Evolutionary conservation across 2,113 vertebrate species (phyloP).

Genomic region (Xyliphius kryptos): DNA sequence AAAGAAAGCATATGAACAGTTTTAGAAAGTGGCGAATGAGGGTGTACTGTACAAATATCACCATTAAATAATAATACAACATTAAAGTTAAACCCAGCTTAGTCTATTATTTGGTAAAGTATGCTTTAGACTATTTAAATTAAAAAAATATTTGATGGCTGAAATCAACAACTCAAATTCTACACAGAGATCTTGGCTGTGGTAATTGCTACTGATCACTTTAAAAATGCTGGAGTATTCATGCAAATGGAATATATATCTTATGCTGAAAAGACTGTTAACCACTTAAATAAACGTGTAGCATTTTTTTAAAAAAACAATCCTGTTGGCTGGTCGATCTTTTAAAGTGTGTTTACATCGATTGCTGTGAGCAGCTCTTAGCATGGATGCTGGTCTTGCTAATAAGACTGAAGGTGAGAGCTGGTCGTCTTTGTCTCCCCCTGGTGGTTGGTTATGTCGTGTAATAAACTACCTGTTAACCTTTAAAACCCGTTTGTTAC

Average conservation of each 20-base stretch:
- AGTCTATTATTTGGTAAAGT: too few relatives aligned
- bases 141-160: too few relatives aligned
- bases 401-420: not conserved
- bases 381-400: too few relatives aligned
- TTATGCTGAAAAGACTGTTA: not conserved
- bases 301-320: not conserved
- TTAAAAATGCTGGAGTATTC: not conserved
- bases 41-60: too few relatives aligned
- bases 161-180: too few relatives aligned
- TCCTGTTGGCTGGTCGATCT: not conserved
- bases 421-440: slow-evolving; percentile 11
- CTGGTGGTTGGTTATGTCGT: slow-evolving; percentile 19
- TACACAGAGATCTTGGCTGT: not conserved
- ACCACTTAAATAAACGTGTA: slow-evolving; percentile 1
- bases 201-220: not conserved
- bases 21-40: too few relatives aligned
- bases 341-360: not conserved
- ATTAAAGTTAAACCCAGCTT: too few relatives aligned
- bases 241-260: not conserved
- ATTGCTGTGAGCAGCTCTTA: not conserved
- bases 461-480: not conserved
- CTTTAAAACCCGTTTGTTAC: too few relatives aligned
- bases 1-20: too few relatives aligned
- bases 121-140: too few relatives aligned
- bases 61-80: too few relatives aligned